Conservation (phyloP, 2,113 vertebrate species). For the Regulus satrapa region DNA sequence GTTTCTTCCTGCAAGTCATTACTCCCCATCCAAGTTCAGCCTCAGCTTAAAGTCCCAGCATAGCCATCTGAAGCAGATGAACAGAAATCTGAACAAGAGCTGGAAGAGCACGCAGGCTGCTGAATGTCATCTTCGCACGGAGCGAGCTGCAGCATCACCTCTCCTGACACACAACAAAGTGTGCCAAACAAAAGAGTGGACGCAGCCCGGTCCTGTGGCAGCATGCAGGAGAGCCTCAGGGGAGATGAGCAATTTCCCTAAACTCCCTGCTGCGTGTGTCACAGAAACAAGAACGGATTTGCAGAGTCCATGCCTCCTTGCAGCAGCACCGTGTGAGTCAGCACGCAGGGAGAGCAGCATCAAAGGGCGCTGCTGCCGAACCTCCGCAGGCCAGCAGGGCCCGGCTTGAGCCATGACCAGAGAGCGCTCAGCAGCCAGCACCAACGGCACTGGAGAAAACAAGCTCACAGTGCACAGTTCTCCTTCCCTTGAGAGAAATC, state of each 20-base stretch:
- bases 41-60: not conserved
- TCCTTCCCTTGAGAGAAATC: not conserved
- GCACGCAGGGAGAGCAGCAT: not conserved
- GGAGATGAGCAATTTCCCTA: slow-evolving; percentile 44
- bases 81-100: not conserved
- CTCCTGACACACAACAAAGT: not conserved
- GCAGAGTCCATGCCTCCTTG: not conserved
- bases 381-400: not conserved
- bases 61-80: not conserved
- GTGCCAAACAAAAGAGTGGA: not conserved
- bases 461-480: not conserved
- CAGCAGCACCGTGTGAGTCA: not conserved
- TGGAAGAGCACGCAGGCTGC: not conserved
- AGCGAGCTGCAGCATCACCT: not conserved
- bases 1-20: not conserved
- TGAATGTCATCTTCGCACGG: fast-evolving
- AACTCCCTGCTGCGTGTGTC: not conserved
- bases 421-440: not conserved
- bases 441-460: not conserved
- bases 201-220: slow-evolving; percentile 12
- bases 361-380: not conserved
- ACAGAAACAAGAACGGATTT: slow-evolving; percentile 37
- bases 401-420: not conserved
- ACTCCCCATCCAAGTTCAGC: not conserved
- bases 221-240: slow-evolving; percentile 4